These are phyloP conservation scores for Notodonta ziczac DNA, from an alignment of 2,888 invertebrate genomes.

Conservation along the genomic window DNA sequence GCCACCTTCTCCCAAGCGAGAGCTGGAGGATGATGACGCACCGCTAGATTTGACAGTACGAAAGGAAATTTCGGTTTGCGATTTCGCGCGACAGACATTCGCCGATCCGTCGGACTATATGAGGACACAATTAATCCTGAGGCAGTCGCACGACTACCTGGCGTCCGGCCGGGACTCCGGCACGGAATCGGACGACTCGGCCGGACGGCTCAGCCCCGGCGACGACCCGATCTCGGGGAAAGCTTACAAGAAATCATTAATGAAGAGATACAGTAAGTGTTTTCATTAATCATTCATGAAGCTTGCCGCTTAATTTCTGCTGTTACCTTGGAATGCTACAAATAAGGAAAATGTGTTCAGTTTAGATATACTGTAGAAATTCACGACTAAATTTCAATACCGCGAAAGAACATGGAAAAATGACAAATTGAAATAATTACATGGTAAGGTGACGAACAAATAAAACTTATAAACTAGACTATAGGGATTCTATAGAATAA, in stretches of 20 bases:
- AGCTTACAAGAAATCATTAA: constrained; percentile 96
- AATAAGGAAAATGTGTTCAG: not conserved
- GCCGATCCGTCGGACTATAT: constrained; percentile 80
- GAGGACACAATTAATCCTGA: constrained; percentile 77
- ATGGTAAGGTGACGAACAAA: not conserved
- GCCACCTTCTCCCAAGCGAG: constrained; percentile 46
- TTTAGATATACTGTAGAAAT: no score
- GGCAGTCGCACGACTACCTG: constrained; percentile 80
- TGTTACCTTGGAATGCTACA: not conserved
- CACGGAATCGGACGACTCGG: constrained; percentile 92
- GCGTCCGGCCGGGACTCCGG: constrained; percentile 87
- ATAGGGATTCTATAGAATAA: not conserved
- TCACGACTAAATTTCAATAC: no score
- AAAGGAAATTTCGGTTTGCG: constrained; percentile 78
- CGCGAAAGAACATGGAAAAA: not conserved
- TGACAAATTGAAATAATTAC: not conserved
- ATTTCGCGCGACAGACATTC: constrained; percentile 79
- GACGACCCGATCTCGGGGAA: constrained; percentile 80
- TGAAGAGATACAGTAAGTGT: constrained; percentile 97
- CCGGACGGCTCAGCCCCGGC: constrained; percentile 87
- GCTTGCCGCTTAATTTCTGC: not conserved
- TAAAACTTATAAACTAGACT: not conserved
- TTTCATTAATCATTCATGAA: constrained; percentile 11
- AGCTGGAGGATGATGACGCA: constrained; percentile 82
- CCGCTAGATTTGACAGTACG: constrained; percentile 92